Base-by-base conservation (phyloP, 2,797 vertebrate species). In the Denticeps clupeoides region DNA sequence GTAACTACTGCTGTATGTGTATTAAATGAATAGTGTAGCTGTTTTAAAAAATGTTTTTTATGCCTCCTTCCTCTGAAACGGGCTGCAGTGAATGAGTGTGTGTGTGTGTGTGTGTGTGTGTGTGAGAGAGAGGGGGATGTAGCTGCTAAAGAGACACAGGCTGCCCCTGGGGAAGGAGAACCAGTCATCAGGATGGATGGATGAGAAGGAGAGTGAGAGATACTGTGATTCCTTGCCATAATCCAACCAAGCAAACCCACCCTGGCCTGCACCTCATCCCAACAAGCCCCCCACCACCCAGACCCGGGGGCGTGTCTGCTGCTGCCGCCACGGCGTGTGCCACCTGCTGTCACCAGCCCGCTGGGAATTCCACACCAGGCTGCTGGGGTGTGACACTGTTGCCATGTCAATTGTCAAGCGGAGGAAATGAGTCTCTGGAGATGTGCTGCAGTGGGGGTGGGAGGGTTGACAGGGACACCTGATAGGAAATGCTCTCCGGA, bases 271-370 rank as follows among this genome's bases (percentile, higher is more conserved):
- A 18, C 5, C 37, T 23, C 52, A 50, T 49, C 54, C 47, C 21
- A 58, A 47, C 58, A 58, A 59, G 66, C 65, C 68, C 62, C 56
- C 31, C 47, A 19, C 60, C 58, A 60, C 62, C 58, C 32, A 52
- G 47, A 60, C 46, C 55, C 51, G 45, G 43, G 33, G 16, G 23
- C 7, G 27, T 40, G 46, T 10, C 21, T 35, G 47, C 33, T 47
- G 65, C 51, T 49, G 64, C 71, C 62, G 65, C 65, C 68, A 28
- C 63, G 63, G 69, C 72, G 67, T 72, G 73, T 75, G 77, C 81
- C 82, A 83, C 82, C 84, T 84, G 84, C 84, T 77, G 77, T 69
- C 78, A 53, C 45, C 68, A 70, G 63, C 70, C 68, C 69, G 75
- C 69, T 73, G 81, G 75, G 78, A 79, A 80, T 75, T 73, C 54